Evolutionary conservation across 2,888 invertebrate genomes (phyloP).

Genomic region (Caenorhabditis japonica): DNA sequence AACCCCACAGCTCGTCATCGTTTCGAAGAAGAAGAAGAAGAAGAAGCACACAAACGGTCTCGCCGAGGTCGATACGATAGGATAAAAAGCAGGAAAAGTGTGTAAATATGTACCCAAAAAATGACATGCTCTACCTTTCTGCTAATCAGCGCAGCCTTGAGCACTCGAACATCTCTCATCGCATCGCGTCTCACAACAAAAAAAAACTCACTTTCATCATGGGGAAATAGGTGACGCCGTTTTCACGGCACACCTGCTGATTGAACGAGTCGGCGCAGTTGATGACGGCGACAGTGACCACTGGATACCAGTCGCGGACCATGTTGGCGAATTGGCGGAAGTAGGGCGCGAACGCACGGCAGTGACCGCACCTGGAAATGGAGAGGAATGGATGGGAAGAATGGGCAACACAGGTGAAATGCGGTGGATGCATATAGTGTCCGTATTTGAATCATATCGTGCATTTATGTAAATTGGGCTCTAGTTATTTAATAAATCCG

Average conservation of each 20-base stretch:
- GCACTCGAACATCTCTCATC: slow-evolving; percentile 4
- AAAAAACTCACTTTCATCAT: slow-evolving; percentile 71
- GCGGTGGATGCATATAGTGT: too few species aligned
- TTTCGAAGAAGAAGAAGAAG: slow-evolving; percentile 23
- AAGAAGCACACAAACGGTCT: slow-evolving; percentile 12
- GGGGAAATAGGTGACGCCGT: slow-evolving; percentile 74
- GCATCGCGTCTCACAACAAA: neutral
- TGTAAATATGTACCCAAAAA: slow-evolving; percentile 46
- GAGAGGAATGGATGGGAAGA: slow-evolving; percentile 11
- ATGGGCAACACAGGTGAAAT: too few species aligned
- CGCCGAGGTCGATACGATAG: too few species aligned
- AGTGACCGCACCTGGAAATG: slow-evolving; percentile 86
- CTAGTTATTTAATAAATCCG: too few species aligned
- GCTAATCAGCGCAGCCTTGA: slow-evolving; percentile 28
- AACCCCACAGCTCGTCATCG: slow-evolving; percentile 25
- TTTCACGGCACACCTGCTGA: slow-evolving; percentile 70
- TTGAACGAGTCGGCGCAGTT: slow-evolving; percentile 76
- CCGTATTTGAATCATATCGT: too few species aligned
- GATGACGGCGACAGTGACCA: slow-evolving; percentile 70
- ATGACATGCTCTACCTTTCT: slow-evolving; percentile 27
- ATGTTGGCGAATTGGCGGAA: slow-evolving; percentile 86
- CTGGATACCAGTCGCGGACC: slow-evolving; percentile 65
- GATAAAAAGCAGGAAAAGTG: slow-evolving; percentile 11
- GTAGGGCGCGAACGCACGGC: slow-evolving; percentile 88
- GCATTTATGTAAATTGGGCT: too few species aligned